Conservation (phyloP, 1,140 invertebrate genomes). For the Drosophila paulistorum region DNA sequence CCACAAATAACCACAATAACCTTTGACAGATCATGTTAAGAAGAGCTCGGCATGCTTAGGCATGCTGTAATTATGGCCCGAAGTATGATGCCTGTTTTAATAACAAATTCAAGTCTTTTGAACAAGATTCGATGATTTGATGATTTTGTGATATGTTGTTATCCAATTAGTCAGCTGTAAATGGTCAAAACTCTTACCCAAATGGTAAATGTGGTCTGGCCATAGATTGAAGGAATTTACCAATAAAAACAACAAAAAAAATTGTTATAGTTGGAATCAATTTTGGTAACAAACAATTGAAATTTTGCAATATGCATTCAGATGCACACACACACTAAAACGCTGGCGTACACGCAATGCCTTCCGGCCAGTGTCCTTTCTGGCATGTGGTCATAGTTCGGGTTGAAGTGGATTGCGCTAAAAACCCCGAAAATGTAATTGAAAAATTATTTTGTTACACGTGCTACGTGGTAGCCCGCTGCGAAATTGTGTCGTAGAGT, state of each 20-base stretch:
- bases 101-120: no score
- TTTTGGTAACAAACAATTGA: slow-evolving; percentile 4
- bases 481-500: slow-evolving; percentile 4
- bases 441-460: slow-evolving; percentile 77
- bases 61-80: no score
- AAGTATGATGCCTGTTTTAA: no score
- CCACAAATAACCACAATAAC: no score
- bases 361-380: slow-evolving; percentile 9
- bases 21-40: no score
- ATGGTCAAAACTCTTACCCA: neutral
- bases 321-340: slow-evolving; percentile 4
- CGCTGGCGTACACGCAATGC: neutral
- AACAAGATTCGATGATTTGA: neutral
- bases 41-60: no score
- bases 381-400: slow-evolving; percentile 40
- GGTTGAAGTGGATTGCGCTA: slow-evolving; percentile 53
- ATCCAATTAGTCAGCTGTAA: slow-evolving; percentile 2
- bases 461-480: slow-evolving; percentile 37
- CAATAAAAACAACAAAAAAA: neutral
- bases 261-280: slow-evolving; percentile 1
- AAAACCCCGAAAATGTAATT: slow-evolving; percentile 77
- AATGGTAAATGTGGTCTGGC: neutral
- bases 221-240: neutral
- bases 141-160: slow-evolving; percentile 2
- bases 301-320: slow-evolving; percentile 72